These are phyloP conservation scores for Venustaconcha ellipsiformis DNA, from an alignment of 1,140 invertebrate genomes.

Conservation along the genomic window DNA sequence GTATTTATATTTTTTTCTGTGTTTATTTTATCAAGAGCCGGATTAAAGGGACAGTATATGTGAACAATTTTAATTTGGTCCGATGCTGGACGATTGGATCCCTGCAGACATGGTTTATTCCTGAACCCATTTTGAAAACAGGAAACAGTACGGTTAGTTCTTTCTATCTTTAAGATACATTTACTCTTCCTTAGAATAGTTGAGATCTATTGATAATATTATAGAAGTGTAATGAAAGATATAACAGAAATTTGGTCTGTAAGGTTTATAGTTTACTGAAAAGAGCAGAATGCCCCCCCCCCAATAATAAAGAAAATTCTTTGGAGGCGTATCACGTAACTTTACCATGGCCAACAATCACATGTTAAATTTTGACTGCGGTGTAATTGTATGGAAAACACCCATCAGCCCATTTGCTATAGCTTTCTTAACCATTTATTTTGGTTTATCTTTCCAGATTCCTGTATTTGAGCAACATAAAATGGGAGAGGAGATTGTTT, in stretches of 20 bases:
- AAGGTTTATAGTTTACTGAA: neutral
- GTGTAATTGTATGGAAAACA: neutral
- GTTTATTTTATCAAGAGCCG: conserved; percentile 52
- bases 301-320: too few species aligned
- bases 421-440: too few species aligned
- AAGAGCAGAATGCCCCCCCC: too few species aligned
- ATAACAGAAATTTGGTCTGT: neutral
- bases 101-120: conserved; percentile 74
- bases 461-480: conserved; percentile 37
- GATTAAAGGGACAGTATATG: conserved; percentile 73
- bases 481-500: conserved; percentile 17
- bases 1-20: neutral
- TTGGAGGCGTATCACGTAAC: neutral
- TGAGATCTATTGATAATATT: neutral
- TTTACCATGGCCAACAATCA: neutral
- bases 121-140: conserved; percentile 71
- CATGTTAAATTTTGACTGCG: neutral
- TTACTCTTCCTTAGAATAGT: too few species aligned
- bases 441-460: conserved; percentile 26
- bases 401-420: neutral
- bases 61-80: conserved; percentile 78
- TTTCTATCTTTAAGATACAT: neutral
- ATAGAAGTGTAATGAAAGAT: neutral
- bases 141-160: conserved; percentile 71
- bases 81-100: conserved; percentile 75